Evolutionary conservation across 2,113 vertebrate species (phyloP).

Genomic region (Alosa alosa): DNA sequence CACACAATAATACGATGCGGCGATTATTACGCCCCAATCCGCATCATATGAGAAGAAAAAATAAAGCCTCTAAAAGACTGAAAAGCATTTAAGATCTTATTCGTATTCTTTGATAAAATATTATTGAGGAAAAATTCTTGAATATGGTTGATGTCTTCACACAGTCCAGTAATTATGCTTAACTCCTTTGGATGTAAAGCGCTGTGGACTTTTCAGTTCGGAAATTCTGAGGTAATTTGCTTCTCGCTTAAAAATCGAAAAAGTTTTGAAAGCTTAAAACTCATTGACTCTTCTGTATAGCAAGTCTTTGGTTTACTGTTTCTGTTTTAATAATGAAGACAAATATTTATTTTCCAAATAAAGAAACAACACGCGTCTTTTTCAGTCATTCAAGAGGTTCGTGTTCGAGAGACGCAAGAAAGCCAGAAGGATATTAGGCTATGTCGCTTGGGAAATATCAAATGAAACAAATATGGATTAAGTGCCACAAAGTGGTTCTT

Average conservation of each 20-base stretch:
- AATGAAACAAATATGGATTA: background rate
- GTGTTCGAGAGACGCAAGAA: slow-evolving; percentile 23
- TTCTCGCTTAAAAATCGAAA: slow-evolving; percentile 48
- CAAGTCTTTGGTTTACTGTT: slow-evolving; percentile 72
- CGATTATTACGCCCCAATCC: slow-evolving; percentile 58
- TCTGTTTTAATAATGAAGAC: slow-evolving; percentile 34
- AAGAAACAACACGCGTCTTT: slow-evolving; percentile 44
- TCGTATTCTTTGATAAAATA: slow-evolving; percentile 38
- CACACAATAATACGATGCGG: slow-evolving; percentile 56
- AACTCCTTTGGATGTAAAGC: slow-evolving; percentile 64
- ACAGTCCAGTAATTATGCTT: slow-evolving; percentile 19
- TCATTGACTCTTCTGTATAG: slow-evolving; percentile 48
- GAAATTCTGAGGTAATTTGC: slow-evolving; percentile 73
- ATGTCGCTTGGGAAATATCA: background rate
- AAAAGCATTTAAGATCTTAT: slow-evolving; percentile 46
- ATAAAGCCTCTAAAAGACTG: slow-evolving; percentile 55
- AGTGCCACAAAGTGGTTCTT: slow-evolving; percentile 6
- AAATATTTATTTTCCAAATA: slow-evolving; percentile 25
- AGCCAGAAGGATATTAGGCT: background rate
- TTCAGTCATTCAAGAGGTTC: slow-evolving; percentile 21
- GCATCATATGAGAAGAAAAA: slow-evolving; percentile 54
- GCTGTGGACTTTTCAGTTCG: slow-evolving; percentile 59
- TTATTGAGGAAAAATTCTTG: slow-evolving; percentile 29
- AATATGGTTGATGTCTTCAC: background rate
- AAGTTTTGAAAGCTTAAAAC: slow-evolving; percentile 49